Evolutionary conservation across 2,888 invertebrate species (phyloP).

Genomic region (Nezara viridula): DNA sequence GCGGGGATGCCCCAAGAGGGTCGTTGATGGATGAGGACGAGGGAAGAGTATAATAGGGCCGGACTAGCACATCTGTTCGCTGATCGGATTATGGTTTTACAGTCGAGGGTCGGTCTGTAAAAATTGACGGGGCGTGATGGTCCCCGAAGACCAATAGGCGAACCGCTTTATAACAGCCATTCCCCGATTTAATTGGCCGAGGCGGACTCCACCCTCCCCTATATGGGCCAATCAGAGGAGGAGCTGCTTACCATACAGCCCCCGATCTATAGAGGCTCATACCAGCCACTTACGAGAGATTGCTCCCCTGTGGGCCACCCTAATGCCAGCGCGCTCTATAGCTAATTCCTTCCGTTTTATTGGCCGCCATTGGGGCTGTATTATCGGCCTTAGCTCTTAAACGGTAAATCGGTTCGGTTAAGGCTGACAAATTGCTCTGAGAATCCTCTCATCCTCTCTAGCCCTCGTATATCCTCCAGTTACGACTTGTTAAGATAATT

Average conservation of each 20-base stretch:
- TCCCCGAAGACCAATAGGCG: conserved; percentile 40
- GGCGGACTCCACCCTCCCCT: neutral
- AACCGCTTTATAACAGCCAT: conserved; percentile 45
- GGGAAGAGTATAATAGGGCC: conserved; percentile 23
- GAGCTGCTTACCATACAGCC: conserved; percentile 30
- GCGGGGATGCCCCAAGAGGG: conserved; percentile 6
- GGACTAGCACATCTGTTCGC: conserved; percentile 43
- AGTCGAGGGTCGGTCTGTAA: conserved; percentile 33
- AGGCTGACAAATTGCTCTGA: neutral
- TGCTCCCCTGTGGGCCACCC: neutral
- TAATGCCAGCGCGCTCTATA: neutral
- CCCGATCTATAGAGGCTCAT: neutral
- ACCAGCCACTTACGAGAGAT: neutral
- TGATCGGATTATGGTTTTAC: conserved; percentile 57
- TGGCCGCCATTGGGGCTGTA: neutral
- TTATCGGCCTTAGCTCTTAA: neutral
- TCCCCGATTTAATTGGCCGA: conserved; percentile 29
- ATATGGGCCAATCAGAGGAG: conserved; percentile 13
- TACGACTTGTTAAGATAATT: neutral
- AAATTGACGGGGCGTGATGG: conserved; percentile 54
- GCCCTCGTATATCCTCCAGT: neutral
- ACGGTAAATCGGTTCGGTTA: conserved; percentile 26
- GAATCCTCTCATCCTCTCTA: neutral
- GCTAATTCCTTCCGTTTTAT: conserved; percentile 11
- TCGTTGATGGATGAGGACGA: conserved; percentile 43